These are phyloP conservation scores for Pseudorhiza aurosa DNA, from an alignment of 30 jellyfish, hydroid and myxozoan genomes.

Conservation along the genomic window DNA sequence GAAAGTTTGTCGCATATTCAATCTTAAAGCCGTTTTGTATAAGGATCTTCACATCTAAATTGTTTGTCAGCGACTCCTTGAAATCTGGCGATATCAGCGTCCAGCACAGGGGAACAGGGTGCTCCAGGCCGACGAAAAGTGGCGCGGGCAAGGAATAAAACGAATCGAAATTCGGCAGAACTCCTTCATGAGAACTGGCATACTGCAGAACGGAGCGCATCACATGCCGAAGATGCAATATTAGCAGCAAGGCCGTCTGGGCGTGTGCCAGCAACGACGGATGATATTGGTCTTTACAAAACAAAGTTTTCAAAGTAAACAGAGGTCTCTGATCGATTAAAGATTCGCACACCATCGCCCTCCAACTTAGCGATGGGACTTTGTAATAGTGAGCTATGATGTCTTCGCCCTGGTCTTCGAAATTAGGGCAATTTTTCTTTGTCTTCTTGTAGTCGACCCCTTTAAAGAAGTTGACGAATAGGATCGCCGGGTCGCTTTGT, in stretches of 20 bases:
- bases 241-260: constrained; percentile 84
- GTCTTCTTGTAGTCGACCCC: constrained; percentile 93
- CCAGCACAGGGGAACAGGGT: constrained; percentile 98
- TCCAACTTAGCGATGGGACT: constrained; percentile 94
- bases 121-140: constrained; percentile 88
- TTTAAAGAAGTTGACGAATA: constrained; percentile 91
- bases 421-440: constrained; percentile 82
- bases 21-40: constrained; percentile 83
- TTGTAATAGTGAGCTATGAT: constrained; percentile 93
- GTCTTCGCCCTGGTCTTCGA: constrained; percentile 98
- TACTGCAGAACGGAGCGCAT: constrained; percentile 96
- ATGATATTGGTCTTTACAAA: constrained; percentile 95
- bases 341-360: constrained; percentile 97
- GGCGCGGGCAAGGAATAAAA: constrained; percentile 86
- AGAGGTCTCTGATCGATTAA: constrained; percentile 69
- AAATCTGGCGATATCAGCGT: constrained; percentile 90
- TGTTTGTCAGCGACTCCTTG: constrained; percentile 69
- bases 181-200: constrained; percentile 89
- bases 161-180: constrained; percentile 68
- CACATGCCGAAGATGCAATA: constrained; percentile 96
- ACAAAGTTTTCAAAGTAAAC: constrained; percentile 71
- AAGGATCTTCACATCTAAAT: constrained; percentile 76
- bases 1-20: constrained; percentile 97
- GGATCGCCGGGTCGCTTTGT: constrained; percentile 90
- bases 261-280: constrained; percentile 99